Evolutionary conservation across 2,888 invertebrate genomes (phyloP).

Genomic region (Volucella zonaria): DNA sequence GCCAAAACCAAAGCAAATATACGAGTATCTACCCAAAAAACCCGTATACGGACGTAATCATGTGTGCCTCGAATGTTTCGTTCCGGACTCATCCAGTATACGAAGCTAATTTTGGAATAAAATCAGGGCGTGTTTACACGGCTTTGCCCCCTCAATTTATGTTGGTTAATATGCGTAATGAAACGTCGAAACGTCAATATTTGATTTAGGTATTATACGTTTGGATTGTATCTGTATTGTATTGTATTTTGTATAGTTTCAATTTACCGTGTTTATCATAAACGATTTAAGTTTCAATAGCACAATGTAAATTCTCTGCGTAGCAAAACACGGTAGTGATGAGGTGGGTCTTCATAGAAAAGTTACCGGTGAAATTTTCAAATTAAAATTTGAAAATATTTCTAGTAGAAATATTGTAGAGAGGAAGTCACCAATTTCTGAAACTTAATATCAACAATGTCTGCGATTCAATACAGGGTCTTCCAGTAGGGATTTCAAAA

Average conservation of each 20-base stretch:
- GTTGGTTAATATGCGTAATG: constrained; percentile 45
- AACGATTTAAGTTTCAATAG: constrained; percentile 4
- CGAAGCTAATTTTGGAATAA: constrained; percentile 37
- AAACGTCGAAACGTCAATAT: constrained; percentile 46
- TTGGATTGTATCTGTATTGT: background rate
- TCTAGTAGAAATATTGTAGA: too few relatives aligned
- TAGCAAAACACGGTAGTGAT: background rate
- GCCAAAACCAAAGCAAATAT: constrained; percentile 13
- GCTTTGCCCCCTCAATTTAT: constrained; percentile 10
- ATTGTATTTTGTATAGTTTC: constrained; percentile 2
- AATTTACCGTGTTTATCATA: constrained; percentile 23
- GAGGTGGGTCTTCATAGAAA: background rate
- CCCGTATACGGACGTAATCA: background rate
- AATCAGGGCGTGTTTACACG: constrained; percentile 53
- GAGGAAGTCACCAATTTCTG: too few relatives aligned
- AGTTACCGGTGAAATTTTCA: too few relatives aligned
- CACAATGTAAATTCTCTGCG: constrained; percentile 5
- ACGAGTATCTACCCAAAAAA: background rate
- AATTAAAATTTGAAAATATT: too few relatives aligned
- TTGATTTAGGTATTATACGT: constrained; percentile 32
- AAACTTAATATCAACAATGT: too few relatives aligned
- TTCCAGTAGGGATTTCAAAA: too few relatives aligned
- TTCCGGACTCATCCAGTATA: background rate
- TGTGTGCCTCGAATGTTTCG: constrained; percentile 15
- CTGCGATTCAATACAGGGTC: too few relatives aligned